Conservation (phyloP, 2,888 invertebrate genomes). For the Ichneumoninae sp. region DNA sequence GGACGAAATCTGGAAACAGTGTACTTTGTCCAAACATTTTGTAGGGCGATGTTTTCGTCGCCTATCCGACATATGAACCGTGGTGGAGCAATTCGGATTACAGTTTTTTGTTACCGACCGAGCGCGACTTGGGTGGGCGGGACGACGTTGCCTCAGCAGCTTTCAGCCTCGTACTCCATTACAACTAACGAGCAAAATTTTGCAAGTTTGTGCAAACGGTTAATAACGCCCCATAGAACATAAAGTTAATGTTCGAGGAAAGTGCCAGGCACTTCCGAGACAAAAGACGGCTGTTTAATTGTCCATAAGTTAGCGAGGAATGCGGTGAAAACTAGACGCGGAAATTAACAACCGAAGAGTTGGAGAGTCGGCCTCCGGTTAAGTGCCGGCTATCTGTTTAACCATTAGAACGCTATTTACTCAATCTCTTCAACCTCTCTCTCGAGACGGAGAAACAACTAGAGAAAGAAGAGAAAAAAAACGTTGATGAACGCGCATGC, state of each 20-base stretch:
- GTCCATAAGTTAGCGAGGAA: slow-evolving; percentile 44
- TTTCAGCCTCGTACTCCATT: not conserved
- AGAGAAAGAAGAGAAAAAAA: slow-evolving; percentile 9
- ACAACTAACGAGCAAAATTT: not conserved
- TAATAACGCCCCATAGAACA: not conserved
- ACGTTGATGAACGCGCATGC: slow-evolving; percentile 14
- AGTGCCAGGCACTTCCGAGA: slow-evolving; percentile 17
- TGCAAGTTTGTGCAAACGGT: not conserved
- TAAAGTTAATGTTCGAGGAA: not conserved
- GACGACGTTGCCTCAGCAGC: not conserved
- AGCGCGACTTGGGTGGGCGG: not conserved
- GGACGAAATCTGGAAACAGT: too few relatives aligned
- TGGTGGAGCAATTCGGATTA: not conserved
- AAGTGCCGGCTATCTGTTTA: slow-evolving; percentile 39
- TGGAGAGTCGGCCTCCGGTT: slow-evolving; percentile 14
- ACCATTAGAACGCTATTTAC: slow-evolving; percentile 60
- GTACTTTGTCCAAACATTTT: too few relatives aligned
- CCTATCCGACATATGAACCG: not conserved
- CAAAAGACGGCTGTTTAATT: slow-evolving; percentile 51
- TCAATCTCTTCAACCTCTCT: slow-evolving; percentile 20
- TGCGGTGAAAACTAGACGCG: slow-evolving; percentile 58
- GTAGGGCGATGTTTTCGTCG: too few relatives aligned
- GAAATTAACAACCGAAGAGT: slow-evolving; percentile 53
- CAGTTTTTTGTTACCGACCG: not conserved
- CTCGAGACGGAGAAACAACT: not conserved